Conservation (phyloP, 2,113 vertebrate species). For the Tympanuchus pallidicinctus region DNA sequence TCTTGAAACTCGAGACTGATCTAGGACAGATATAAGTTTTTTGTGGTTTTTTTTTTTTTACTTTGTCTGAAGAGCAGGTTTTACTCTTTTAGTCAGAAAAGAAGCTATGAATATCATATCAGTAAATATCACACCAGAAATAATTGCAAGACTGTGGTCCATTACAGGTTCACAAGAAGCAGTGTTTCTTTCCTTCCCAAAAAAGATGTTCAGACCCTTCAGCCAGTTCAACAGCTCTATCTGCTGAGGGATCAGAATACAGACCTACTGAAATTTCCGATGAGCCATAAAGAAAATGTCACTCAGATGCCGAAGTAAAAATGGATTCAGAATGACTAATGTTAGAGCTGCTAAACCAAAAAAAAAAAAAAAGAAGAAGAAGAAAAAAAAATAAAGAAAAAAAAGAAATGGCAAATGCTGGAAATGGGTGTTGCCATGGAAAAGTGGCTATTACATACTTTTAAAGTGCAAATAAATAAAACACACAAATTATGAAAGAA, state of each 20-base stretch:
- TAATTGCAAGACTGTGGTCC: not conserved
- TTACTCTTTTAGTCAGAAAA: not conserved
- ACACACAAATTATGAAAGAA: not conserved
- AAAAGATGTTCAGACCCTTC: not conserved
- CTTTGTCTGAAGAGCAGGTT: not conserved
- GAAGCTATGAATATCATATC: not conserved
- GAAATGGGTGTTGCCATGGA: slow-evolving; percentile 69
- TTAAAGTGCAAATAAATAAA: slow-evolving; percentile 10
- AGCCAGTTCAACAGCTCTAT: not conserved
- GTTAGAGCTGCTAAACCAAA: not conserved
- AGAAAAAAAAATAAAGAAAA: not conserved
- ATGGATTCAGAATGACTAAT: slow-evolving; percentile 62
- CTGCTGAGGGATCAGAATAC: not conserved
- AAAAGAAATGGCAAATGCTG: slow-evolving; percentile 62
- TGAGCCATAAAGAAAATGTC: slow-evolving; percentile 41
- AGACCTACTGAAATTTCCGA: slow-evolving; percentile 21
- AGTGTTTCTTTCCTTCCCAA: not conserved
- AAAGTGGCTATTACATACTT: slow-evolving; percentile 25
- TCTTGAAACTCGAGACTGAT: not conserved
- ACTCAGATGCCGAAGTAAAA: slow-evolving; percentile 58
- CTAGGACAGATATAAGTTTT: not conserved
- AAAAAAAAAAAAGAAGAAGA: not conserved
- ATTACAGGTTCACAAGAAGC: not conserved
- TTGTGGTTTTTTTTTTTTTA: not conserved
- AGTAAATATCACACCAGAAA: not conserved